Evolutionary conservation across 2,113 vertebrate species (phyloP), one percentile per base, ranked within the genome.

Genomic region (Macroglossus sobrinus): DNA sequence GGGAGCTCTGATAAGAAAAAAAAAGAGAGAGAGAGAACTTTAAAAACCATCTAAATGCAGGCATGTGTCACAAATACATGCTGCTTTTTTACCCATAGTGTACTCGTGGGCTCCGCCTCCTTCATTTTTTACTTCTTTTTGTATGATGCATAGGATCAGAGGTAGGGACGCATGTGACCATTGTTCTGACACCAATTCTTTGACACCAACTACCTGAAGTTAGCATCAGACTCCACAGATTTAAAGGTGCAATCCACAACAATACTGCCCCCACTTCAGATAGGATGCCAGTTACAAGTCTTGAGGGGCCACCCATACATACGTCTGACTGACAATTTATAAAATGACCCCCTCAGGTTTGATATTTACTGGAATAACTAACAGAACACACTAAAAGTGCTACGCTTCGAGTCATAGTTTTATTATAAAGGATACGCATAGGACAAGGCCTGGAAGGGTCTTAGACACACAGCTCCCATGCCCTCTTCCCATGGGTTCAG

Each of bases 171-270:
- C 10, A 19, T 85, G 71, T 63, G 35, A 93, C 15, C 4, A 84
- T 87, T 93, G 43, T 84, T 75, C 50, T 76, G 55, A 85, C 13
- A 91, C 89, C 63, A 96, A 24, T 85, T 95, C 45, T 95, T 89
- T 84, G 53, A 84, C 28, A 87, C 11, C n/a, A 88, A 55, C 40
- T 74, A 93, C 72, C 35, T 53, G 28, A 53, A 84, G 15, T 80
- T 89, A 82, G 64, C n/a, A 89, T 50, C 43, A 50, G 72, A 86
- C 66, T 74, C 30, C 33, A 92, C 7, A 78, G 84, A 28, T 89
- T 80, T 90, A 79, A 95, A 43, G 47, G 8, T 50, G 33, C 14
- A 64, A 33, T 72, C 55, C 59, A 28, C 45, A 92, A 43, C 33
- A 93, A 78, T 57, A 92, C 33, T 84, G 35, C 19, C 76, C 45